Percentiles rank a stretch among this genome's conserved stretches.
phyloP scores from a whole-genome alignment of 2,888 invertebrate genomes.

The Microctonus brassicae region DNA sequence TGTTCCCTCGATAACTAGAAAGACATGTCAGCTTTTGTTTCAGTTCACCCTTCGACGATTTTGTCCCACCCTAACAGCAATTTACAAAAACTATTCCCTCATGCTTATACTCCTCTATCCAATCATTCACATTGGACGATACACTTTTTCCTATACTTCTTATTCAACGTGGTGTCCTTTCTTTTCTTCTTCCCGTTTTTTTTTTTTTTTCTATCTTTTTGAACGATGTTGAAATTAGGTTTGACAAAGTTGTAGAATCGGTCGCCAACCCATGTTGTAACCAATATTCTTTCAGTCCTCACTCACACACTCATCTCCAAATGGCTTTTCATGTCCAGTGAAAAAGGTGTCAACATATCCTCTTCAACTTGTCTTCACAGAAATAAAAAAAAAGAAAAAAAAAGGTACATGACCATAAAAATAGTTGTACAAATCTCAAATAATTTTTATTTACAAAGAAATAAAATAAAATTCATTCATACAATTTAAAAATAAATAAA shows the following conservation, averaged over 20 bases:
- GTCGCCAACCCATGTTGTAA: neutral
- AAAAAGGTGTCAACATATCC: neutral
- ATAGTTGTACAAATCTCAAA: neutral
- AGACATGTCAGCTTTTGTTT: neutral
- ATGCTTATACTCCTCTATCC: neutral
- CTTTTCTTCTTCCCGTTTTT: neutral
- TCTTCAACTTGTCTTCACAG: neutral
- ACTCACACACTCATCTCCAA: neutral
- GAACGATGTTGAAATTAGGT: neutral
- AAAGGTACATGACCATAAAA: neutral
- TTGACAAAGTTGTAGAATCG: constrained; percentile 5
- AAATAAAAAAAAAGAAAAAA: neutral
- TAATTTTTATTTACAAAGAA: neutral
- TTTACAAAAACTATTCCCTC: constrained; percentile 5
- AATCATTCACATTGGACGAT: neutral
- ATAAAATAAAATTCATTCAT: too few species aligned
- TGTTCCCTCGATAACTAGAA: neutral
- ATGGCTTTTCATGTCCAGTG: neutral
- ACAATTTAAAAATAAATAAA: too few species aligned
- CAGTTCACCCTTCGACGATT: neutral
- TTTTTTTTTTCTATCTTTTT: neutral
- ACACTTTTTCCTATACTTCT: neutral
- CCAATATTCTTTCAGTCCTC: neutral
- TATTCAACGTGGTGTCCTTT: neutral
- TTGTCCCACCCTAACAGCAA: constrained; percentile 6